Evolutionary conservation across 2,888 invertebrate genomes (phyloP).

Genomic region (Antitype chi): DNA sequence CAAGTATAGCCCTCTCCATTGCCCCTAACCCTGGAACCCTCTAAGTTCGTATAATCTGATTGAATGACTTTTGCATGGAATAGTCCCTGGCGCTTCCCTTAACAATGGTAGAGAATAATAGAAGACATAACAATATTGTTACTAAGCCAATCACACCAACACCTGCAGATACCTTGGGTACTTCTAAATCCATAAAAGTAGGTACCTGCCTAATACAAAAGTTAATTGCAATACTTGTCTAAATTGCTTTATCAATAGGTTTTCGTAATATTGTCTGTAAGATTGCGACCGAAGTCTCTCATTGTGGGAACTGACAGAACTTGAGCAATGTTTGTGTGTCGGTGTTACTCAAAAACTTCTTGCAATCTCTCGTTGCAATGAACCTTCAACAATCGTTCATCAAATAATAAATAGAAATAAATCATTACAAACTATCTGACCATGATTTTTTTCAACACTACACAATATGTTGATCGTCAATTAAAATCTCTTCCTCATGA

Average conservation of each 20-base stretch:
- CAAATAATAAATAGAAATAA: conserved; percentile 32
- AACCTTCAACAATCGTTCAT: conserved; percentile 28
- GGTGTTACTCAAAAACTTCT: conserved; percentile 60
- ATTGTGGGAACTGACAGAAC: conserved; percentile 48
- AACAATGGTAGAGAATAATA: neutral
- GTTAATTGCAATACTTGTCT: conserved; percentile 15
- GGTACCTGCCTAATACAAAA: neutral
- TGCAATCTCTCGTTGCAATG: conserved; percentile 47
- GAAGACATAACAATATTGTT: neutral
- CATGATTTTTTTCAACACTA: conserved; percentile 26
- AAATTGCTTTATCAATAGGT: conserved; percentile 27
- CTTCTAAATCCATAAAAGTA: neutral
- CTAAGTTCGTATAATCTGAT: too few species aligned
- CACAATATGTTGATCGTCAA: conserved; percentile 18
- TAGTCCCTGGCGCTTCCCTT: too few species aligned
- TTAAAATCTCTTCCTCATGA: conserved; percentile 15
- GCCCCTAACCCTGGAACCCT: too few species aligned
- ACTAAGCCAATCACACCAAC: neutral
- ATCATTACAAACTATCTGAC: conserved; percentile 9
- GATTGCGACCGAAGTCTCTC: conserved; percentile 47
- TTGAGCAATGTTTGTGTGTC: conserved; percentile 60
- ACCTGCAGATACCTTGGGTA: neutral
- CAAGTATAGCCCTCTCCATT: too few species aligned
- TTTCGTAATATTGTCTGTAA: conserved; percentile 54
- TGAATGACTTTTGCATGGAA: too few species aligned